Evolutionary conservation across 2,797 vertebrate genomes (phyloP).

Genomic region (Podarcis lilfordi): DNA sequence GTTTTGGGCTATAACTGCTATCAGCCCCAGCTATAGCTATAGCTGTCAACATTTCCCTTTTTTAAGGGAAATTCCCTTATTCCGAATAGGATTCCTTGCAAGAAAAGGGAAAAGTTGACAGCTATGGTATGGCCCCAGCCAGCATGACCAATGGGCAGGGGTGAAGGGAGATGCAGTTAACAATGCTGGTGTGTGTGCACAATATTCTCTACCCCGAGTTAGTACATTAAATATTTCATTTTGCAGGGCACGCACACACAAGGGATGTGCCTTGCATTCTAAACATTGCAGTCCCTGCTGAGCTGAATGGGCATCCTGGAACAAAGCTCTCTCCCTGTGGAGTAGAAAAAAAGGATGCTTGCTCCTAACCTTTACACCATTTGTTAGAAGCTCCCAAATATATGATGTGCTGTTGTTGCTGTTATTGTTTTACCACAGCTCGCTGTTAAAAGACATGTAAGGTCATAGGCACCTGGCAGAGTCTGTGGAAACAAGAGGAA

Average conservation of each 20-base stretch:
- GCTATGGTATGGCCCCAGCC: too few relatives aligned
- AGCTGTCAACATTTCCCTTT: too few relatives aligned
- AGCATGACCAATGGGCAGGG: too few relatives aligned
- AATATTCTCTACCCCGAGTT: too few relatives aligned
- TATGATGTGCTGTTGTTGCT: neutral
- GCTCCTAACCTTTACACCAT: neutral
- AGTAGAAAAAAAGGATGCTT: neutral
- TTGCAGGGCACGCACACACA: too few relatives aligned
- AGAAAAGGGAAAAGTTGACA: too few relatives aligned
- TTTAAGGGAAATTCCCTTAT: too few relatives aligned
- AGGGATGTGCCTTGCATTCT: neutral
- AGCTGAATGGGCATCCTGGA: neutral
- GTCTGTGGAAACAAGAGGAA: constrained; percentile 61
- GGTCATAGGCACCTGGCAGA: constrained; percentile 44
- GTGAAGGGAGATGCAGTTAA: too few relatives aligned
- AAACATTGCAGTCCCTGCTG: neutral
- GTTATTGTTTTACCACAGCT: constrained; percentile 33
- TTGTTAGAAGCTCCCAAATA: rapidly evolving
- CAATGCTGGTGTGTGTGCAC: too few relatives aligned
- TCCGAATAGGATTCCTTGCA: too few relatives aligned
- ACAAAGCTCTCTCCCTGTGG: neutral
- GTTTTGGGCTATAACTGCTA: too few relatives aligned
- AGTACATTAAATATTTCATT: neutral
- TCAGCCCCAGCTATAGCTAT: too few relatives aligned
- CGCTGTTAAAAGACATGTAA: constrained; percentile 43